Evolutionary conservation across 2,797 vertebrate species (phyloP), one percentile per base, ranked within the genome.

Genomic region (Myioborus melanocephalus): DNA sequence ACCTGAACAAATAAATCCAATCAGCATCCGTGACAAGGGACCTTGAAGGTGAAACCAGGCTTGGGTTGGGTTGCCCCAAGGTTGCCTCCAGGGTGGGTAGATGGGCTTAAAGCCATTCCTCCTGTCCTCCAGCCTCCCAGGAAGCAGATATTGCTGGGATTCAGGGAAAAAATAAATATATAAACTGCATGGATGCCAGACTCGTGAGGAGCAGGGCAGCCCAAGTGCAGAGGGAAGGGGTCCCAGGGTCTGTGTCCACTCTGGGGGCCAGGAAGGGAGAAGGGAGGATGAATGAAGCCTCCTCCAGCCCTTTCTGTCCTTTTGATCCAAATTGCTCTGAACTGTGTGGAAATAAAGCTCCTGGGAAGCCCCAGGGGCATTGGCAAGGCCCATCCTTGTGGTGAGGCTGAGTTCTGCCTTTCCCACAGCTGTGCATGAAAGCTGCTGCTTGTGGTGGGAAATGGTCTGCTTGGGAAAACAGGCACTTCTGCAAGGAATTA

Each of bases 111-210:
- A 49, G 35, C 11, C 13, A 8, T 30, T 39, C 70, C 53, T 49
- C 0, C 16, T 17, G 24, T 15, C 49, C 76, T 56, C 11, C 55
- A 83, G 55, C 30, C 46, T 43, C 43, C 19, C n/a, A 14, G 34
- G 10, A 8, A 50, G 28, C 22, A 55, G 66, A 8, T 7, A 32
- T 1, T 77, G 26, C 81, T 66, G 61, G 66, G 23, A 76, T 81
- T 37, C 6, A 21, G 46, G 50, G 35, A 0, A 7, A 1, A 9
- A 7, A 17, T 14, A 26, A 3, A 3, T 6, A 44, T 3, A 7
- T 2, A 13, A 34, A n/a, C 17, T 7, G 1, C 9, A 0, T 28
- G 50, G 15, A 21, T 30, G 4, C 2, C 49, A 21, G 26, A 0
- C 5, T 35, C 3, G 6, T 4, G 35, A n/a, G n/a, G 46, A 66